These are phyloP conservation scores for Callyntrura guangdongensis DNA, from an alignment of 2,888 invertebrate genomes.

Conservation along the genomic window DNA sequence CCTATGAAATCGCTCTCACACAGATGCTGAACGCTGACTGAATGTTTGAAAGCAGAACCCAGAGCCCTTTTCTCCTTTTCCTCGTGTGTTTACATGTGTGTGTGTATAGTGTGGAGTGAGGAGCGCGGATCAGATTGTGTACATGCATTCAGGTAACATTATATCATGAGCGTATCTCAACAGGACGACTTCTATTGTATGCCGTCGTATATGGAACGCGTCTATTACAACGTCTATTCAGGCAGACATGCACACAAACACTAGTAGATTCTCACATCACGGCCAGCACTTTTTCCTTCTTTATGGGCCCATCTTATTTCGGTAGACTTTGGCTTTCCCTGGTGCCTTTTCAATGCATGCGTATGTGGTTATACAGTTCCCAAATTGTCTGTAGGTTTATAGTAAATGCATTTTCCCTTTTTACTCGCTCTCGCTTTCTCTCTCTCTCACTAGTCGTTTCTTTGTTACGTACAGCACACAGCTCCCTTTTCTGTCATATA, in stretches of 20 bases:
- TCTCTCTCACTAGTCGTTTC: no score
- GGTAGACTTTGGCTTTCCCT: slow-evolving; percentile 59
- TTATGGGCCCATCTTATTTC: slow-evolving; percentile 62
- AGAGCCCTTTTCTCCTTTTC: slow-evolving; percentile 69
- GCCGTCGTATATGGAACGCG: neutral
- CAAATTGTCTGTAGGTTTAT: slow-evolving; percentile 51
- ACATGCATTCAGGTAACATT: neutral
- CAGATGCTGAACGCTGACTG: slow-evolving; percentile 67
- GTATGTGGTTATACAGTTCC: slow-evolving; percentile 31
- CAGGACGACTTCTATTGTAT: no score
- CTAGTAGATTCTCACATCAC: slow-evolving; percentile 49
- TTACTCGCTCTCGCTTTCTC: neutral
- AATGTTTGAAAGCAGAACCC: slow-evolving; percentile 64
- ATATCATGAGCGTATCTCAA: neutral
- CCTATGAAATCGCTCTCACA: slow-evolving; percentile 45
- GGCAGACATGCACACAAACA: slow-evolving; percentile 4
- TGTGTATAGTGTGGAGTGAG: slow-evolving; percentile 38
- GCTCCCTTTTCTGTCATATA: slow-evolving; percentile 44
- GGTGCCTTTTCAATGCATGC: slow-evolving; percentile 50
- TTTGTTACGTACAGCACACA: neutral
- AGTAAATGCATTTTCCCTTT: slow-evolving; percentile 30
- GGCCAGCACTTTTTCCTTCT: slow-evolving; percentile 52
- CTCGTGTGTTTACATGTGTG: slow-evolving; percentile 55
- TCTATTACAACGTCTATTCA: neutral
- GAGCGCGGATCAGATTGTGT: slow-evolving; percentile 43